These are phyloP conservation scores for Pangasianodon hypophthalmus DNA, from an alignment of 2,113 vertebrate species.

Conservation along the genomic window DNA sequence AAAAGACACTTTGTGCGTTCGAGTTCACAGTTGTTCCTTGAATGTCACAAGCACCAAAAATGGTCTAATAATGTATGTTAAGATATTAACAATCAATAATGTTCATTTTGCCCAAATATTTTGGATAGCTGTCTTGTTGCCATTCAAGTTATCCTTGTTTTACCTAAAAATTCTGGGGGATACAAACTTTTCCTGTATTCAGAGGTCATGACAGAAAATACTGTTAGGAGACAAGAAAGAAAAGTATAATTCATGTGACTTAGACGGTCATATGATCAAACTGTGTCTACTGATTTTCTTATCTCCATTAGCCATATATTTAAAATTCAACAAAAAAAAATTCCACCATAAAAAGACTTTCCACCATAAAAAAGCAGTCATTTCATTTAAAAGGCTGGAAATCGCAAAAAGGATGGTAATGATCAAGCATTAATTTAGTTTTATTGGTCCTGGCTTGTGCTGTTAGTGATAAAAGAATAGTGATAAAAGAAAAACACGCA, in stretches of 20 bases:
- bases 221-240: background rate
- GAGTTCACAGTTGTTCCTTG: background rate
- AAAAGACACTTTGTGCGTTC: background rate
- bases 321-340: background rate
- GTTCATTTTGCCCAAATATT: background rate
- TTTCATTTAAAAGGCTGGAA: background rate
- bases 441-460: background rate
- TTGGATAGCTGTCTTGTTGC: background rate
- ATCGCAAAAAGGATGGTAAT: slow-evolving; percentile 3
- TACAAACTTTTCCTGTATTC: background rate
- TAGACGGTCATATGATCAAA: background rate
- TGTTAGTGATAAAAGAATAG: background rate
- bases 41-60: background rate
- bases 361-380: background rate
- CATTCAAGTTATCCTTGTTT: background rate
- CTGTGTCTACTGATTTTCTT: background rate
- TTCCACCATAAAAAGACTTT: background rate
- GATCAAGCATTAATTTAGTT: slow-evolving; percentile 1
- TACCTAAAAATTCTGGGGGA: background rate
- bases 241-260: background rate
- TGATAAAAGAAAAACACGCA: slow-evolving; percentile 3
- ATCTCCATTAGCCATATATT: background rate
- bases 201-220: background rate
- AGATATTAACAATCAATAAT: background rate
- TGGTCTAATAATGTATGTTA: background rate